Evolutionary conservation across 2,797 vertebrate genomes (phyloP).

Genomic region (Siniperca scherzeri): DNA sequence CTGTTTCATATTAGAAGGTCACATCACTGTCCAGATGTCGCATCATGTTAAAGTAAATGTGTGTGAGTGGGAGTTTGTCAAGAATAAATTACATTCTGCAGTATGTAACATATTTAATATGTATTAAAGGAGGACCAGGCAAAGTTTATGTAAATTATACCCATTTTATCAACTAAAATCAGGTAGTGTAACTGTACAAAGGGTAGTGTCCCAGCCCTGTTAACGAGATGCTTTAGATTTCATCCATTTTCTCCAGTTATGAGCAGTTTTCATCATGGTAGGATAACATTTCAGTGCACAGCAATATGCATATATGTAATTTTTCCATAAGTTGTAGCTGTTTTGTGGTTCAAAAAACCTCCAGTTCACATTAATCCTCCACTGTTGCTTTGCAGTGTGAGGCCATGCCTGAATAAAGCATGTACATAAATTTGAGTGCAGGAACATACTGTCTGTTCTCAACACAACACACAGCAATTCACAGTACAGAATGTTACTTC

Average conservation of each 20-base stretch:
- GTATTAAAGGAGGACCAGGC: neutral
- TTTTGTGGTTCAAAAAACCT: neutral
- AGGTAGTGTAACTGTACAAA: neutral
- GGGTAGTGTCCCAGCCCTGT: neutral
- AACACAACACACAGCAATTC: neutral
- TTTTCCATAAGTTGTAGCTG: neutral
- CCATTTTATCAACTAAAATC: neutral
- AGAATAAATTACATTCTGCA: slow-evolving; percentile 45
- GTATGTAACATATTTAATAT: slow-evolving; percentile 1
- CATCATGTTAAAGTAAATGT: slow-evolving; percentile 46
- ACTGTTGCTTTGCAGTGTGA: neutral
- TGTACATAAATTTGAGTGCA: neutral
- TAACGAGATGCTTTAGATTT: slow-evolving; percentile 9
- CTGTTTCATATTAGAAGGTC: slow-evolving; percentile 60
- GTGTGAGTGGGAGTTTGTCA: slow-evolving; percentile 41
- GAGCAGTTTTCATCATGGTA: neutral
- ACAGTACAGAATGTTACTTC: neutral
- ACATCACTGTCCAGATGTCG: slow-evolving; percentile 62
- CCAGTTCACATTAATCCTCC: neutral
- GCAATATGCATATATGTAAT: neutral
- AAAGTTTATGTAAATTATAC: neutral
- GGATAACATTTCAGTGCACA: neutral
- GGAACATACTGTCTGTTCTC: slow-evolving; percentile 2
- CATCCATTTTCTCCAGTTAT: neutral
- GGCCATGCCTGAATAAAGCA: slow-evolving; percentile 2